Conservation (phyloP, 2,113 vertebrate species). For the Syngnathus floridae region DNA sequence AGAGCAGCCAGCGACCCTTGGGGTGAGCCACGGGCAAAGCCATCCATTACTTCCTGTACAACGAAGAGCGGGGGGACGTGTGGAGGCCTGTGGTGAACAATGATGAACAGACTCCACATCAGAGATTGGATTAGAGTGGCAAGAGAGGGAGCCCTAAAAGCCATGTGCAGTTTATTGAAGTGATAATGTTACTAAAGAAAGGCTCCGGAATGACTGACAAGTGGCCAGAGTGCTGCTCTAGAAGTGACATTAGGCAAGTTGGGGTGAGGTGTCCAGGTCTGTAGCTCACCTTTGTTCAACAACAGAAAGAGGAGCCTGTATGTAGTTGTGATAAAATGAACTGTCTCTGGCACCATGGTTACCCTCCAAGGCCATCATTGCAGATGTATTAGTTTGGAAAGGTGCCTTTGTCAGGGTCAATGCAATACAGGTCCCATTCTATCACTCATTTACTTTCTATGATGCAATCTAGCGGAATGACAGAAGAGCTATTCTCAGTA, state of each 20-base stretch:
- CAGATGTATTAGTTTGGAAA: constrained; percentile 33
- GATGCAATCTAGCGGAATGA: constrained; percentile 35
- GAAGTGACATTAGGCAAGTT: constrained; percentile 43
- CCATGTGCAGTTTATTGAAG: constrained; percentile 65
- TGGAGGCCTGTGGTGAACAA: constrained; percentile 48
- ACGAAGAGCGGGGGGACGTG: constrained; percentile 43
- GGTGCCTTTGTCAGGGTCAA: constrained; percentile 25
- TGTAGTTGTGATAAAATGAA: constrained; percentile 31
- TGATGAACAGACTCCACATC: constrained; percentile 67
- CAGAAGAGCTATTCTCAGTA: constrained; percentile 20
- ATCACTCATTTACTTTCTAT: constrained; percentile 29
- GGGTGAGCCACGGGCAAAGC: constrained; percentile 47
- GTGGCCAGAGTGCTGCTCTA: constrained; percentile 52
- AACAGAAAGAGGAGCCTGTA: constrained; percentile 24
- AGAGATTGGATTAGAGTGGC: constrained; percentile 71
- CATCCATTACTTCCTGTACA: constrained; percentile 60
- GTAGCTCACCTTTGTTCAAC: constrained; percentile 41
- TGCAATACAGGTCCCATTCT: constrained; percentile 46
- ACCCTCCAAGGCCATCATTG: constrained; percentile 36
- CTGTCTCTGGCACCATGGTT: constrained; percentile 24
- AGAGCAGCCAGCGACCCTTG: constrained; percentile 41
- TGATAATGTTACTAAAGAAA: constrained; percentile 69
- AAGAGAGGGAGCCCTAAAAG: constrained; percentile 66
- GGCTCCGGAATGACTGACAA: constrained; percentile 55
- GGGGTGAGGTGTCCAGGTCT: constrained; percentile 31